Percentiles rank a stretch among this genome's conserved stretches.
Evolutionary conservation across 2,888 invertebrate genomes (phyloP).

Genomic region (Eucriotettix oculatus): DNA sequence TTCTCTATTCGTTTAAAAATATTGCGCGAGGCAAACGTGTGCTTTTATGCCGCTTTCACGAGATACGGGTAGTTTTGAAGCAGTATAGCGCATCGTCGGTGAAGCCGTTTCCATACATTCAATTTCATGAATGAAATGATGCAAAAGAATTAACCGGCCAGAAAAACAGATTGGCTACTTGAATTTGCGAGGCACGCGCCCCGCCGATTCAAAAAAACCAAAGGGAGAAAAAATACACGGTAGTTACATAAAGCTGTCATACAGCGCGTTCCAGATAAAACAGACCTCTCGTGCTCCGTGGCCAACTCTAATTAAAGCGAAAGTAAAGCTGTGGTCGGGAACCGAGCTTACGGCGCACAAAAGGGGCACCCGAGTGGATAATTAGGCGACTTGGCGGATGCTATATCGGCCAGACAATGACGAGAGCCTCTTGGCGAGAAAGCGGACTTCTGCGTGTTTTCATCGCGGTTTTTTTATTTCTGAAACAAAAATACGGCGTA

Average conservation of each 20-base stretch:
- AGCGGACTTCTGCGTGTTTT: slow-evolving; percentile 2
- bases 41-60: too few relatives aligned
- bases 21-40: too few relatives aligned
- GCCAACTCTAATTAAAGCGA: too few relatives aligned
- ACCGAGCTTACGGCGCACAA: background rate
- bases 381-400: slow-evolving; percentile 4
- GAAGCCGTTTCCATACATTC: background rate
- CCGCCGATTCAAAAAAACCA: too few relatives aligned
- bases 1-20: too few relatives aligned
- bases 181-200: background rate
- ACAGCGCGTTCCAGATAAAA: too few relatives aligned
- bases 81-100: too few relatives aligned
- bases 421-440: slow-evolving; percentile 6
- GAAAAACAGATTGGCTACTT: slow-evolving; percentile 10
- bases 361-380: slow-evolving; percentile 7
- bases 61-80: too few relatives aligned
- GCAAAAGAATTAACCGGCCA: slow-evolving; percentile 10
- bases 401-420: slow-evolving; percentile 5
- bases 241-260: too few relatives aligned
- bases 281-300: too few relatives aligned
- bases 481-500: background rate
- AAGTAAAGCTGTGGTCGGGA: too few relatives aligned
- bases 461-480: background rate
- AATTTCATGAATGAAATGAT: slow-evolving; percentile 5
- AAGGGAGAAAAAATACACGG: too few relatives aligned